These are phyloP conservation scores for Philaethria dido DNA, from an alignment of 2,888 invertebrate genomes.

Conservation along the genomic window DNA sequence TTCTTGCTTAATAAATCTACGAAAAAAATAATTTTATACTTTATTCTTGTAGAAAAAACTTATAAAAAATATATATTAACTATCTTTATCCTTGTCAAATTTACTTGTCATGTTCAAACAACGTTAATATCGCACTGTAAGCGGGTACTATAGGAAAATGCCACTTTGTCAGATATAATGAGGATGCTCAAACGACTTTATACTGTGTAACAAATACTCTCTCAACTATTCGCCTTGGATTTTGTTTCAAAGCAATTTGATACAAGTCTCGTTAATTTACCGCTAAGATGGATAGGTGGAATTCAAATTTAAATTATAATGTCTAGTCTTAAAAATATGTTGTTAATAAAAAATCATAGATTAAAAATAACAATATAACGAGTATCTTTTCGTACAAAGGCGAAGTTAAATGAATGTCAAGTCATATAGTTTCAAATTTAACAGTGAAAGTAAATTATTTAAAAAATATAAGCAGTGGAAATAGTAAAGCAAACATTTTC, in stretches of 20 bases:
- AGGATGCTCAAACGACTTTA: conserved; percentile 20
- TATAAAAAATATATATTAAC: too few relatives aligned
- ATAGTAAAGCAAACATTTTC: too few relatives aligned
- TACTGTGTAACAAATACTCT: conserved; percentile 21
- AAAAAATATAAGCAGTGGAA: too few relatives aligned
- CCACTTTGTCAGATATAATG: conserved; percentile 24
- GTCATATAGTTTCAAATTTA: too few relatives aligned
- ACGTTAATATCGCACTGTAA: background rate
- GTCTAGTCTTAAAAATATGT: background rate
- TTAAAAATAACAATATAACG: too few relatives aligned
- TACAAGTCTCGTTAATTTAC: conserved; percentile 21
- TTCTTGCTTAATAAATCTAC: too few relatives aligned
- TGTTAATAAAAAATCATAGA: background rate
- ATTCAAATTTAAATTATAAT: background rate
- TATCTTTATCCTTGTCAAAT: background rate
- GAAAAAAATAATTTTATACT: too few relatives aligned
- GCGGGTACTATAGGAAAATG: conserved; percentile 7
- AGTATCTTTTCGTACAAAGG: too few relatives aligned
- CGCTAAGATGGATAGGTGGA: conserved; percentile 9
- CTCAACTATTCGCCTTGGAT: conserved; percentile 18
- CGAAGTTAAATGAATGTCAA: too few relatives aligned
- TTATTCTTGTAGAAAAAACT: too few relatives aligned
- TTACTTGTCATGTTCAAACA: background rate
- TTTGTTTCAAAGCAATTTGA: conserved; percentile 22
- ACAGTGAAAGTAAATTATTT: too few relatives aligned